phyloP scores from a whole-genome alignment of 2,113 vertebrate genomes.

The Gymnobelideus leadbeateri region DNA sequence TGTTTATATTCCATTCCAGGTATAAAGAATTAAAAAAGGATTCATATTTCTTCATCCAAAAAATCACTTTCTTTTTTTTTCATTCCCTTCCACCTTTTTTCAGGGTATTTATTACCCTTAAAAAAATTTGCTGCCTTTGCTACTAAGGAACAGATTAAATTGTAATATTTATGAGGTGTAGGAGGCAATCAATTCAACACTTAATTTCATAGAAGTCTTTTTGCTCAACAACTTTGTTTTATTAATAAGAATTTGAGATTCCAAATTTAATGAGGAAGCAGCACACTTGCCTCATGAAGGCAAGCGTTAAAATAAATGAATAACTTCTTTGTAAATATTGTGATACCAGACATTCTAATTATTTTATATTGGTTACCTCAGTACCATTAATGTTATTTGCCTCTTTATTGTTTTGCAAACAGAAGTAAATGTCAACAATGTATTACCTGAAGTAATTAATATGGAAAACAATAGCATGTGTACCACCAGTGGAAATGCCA shows the following conservation, averaged over 20 bases:
- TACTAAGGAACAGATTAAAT: conserved; percentile 48
- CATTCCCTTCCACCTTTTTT: background rate
- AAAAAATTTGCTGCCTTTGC: conserved; percentile 40
- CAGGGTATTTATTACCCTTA: background rate
- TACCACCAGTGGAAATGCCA: conserved; percentile 73
- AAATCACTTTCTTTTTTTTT: conserved; percentile 9
- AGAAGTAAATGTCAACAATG: conserved; percentile 71
- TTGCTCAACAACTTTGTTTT: conserved; percentile 46
- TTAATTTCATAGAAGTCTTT: conserved; percentile 49
- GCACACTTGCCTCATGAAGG: conserved; percentile 18
- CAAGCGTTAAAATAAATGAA: conserved; percentile 61
- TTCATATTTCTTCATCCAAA: conserved; percentile 36
- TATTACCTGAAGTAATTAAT: conserved; percentile 73
- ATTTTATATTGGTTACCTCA: conserved; percentile 62
- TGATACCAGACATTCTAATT: conserved; percentile 44
- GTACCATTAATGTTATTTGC: conserved; percentile 45
- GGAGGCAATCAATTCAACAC: conserved; percentile 53
- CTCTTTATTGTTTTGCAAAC: conserved; percentile 69
- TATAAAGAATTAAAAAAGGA: background rate
- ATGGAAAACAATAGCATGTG: conserved; percentile 58
- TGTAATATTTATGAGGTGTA: conserved; percentile 59
- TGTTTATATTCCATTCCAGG: background rate
- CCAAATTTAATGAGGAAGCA: conserved; percentile 46
- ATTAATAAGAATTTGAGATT: conserved; percentile 62
- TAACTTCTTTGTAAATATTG: conserved; percentile 71